phyloP scores from a whole-genome alignment of 2,888 invertebrate species.

The Nymphalis urticae region DNA sequence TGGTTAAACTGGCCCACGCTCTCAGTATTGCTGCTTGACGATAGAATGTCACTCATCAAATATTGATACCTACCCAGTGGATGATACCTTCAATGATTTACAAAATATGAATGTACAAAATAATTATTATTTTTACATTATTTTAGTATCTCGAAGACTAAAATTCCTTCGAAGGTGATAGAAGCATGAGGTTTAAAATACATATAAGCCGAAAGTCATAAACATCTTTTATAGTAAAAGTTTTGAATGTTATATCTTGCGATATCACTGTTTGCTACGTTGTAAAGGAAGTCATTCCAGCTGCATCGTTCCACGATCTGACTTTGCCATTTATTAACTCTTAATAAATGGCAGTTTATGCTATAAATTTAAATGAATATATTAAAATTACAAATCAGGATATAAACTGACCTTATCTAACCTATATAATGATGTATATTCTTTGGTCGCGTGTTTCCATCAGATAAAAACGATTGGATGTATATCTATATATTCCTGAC shows the following conservation, averaged over 20 bases:
- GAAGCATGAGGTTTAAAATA: constrained; percentile 11
- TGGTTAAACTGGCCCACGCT: too few species aligned
- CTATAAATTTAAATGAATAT: not conserved
- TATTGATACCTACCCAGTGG: too few species aligned
- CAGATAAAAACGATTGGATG: too few species aligned
- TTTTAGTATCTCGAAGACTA: not conserved
- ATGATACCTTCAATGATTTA: too few species aligned
- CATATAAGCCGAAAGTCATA: constrained; percentile 20
- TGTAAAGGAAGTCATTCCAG: constrained; percentile 17
- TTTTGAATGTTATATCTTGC: constrained; percentile 9
- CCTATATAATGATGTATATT: too few species aligned
- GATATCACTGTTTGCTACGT: constrained; percentile 16
- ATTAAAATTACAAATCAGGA: not conserved
- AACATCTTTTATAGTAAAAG: constrained; percentile 24
- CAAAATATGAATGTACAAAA: too few species aligned
- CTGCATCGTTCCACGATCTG: constrained; percentile 11
- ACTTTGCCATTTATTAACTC: not conserved
- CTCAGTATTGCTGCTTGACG: too few species aligned
- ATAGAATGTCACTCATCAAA: too few species aligned
- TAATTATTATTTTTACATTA: too few species aligned
- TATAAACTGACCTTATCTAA: too few species aligned
- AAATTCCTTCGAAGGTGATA: not conserved
- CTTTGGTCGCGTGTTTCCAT: too few species aligned
- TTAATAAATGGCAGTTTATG: not conserved
- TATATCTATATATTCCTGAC: too few species aligned